Conservation (phyloP, 2,888 invertebrate genomes). For the Oxyteleia sp. region DNA sequence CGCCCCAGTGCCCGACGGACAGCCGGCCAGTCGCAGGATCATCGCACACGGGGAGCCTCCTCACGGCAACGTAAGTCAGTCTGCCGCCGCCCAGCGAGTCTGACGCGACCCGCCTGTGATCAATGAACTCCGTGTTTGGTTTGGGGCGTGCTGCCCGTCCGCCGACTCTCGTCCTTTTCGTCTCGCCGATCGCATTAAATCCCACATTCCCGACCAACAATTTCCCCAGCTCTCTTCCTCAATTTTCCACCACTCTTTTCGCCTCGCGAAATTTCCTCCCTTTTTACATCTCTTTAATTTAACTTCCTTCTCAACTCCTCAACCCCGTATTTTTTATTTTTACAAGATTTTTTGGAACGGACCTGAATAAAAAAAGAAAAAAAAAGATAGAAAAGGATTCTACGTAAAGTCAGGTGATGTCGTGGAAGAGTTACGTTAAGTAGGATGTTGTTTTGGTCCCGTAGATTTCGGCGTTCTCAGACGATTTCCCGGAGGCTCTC, state of each 20-base stretch:
- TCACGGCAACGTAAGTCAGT: constrained; percentile 45
- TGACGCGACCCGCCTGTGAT: constrained; percentile 53
- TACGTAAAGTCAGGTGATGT: too few species aligned
- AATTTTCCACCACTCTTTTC: too few species aligned
- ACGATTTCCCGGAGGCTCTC: constrained; percentile 3
- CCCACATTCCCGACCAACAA: not conserved
- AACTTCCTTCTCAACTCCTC: too few species aligned
- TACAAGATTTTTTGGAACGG: not conserved
- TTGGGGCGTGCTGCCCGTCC: constrained; percentile 45
- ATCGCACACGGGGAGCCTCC: constrained; percentile 2
- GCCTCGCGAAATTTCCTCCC: too few species aligned
- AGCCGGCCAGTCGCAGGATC: constrained; percentile 20
- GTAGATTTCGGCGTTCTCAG: not conserved
- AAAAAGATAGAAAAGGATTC: too few species aligned
- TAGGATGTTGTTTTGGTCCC: constrained; percentile 12
- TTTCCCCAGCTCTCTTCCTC: too few species aligned
- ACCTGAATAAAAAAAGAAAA: too few species aligned
- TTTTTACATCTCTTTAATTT: too few species aligned
- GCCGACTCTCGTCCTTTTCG: constrained; percentile 10
- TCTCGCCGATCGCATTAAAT: constrained; percentile 9
- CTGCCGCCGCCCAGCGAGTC: not conserved
- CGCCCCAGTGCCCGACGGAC: constrained; percentile 17
- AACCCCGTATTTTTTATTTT: too few species aligned
- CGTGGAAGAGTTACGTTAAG: constrained; percentile 5
- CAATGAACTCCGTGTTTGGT: constrained; percentile 70